Evolutionary conservation across 2,797 vertebrate genomes (phyloP).

Genomic region (Falco rusticolus): DNA sequence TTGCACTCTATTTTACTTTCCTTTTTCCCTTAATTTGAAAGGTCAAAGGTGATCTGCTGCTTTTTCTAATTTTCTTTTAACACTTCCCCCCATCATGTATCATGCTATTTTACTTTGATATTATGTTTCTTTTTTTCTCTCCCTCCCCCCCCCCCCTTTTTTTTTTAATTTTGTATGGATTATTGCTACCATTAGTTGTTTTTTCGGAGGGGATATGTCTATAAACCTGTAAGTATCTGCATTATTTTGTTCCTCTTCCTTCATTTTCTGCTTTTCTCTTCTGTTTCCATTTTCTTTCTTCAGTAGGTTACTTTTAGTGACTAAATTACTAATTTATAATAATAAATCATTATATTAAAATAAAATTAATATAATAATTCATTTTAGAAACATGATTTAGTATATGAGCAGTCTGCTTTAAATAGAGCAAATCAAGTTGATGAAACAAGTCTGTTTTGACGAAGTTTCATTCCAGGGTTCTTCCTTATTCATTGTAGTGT

Average conservation of each 20-base stretch:
- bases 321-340: not conserved
- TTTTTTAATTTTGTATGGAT: not conserved
- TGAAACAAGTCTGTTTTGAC: not conserved
- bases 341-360: too few relatives aligned
- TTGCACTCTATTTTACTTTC: not conserved
- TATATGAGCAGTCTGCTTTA: not conserved
- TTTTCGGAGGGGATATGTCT: slow-evolving; percentile 86
- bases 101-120: not conserved
- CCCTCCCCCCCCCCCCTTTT: too few relatives aligned
- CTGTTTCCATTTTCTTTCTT: not conserved
- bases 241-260: not conserved
- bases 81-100: not conserved
- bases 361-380: not conserved
- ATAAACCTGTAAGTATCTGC: slow-evolving; percentile 86
- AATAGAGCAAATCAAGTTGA: not conserved
- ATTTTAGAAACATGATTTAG: not conserved
- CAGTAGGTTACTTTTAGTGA: not conserved
- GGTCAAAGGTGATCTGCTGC: not conserved
- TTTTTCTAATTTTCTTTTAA: not conserved
- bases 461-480: not conserved
- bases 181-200: slow-evolving; percentile 81
- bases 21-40: not conserved
- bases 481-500: not conserved
- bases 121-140: not conserved
- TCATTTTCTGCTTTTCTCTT: not conserved